Conservation (phyloP, 2,888 invertebrate genomes). For the Sinelater perroti region DNA sequence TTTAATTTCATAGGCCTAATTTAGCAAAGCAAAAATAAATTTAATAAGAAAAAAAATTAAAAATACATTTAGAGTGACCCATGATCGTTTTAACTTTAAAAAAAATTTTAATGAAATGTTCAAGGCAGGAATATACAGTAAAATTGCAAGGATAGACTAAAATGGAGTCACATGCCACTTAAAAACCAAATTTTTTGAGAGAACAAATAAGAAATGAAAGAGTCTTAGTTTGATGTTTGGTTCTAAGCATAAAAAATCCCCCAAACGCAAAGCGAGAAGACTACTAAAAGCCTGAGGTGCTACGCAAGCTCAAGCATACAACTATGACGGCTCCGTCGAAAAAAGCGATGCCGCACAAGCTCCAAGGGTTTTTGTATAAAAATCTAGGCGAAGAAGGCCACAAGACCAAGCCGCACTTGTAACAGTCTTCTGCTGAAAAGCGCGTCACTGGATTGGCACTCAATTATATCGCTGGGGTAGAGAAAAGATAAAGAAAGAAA, state of each 20-base stretch:
- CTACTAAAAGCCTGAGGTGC: constrained; percentile 55
- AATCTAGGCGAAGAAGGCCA: constrained; percentile 70
- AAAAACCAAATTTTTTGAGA: too few species aligned
- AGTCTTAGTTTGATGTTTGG: constrained; percentile 66
- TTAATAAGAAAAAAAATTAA: too few species aligned
- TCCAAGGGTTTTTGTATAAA: constrained; percentile 86
- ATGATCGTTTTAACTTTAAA: too few species aligned
- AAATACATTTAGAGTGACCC: too few species aligned
- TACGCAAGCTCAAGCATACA: constrained; percentile 71
- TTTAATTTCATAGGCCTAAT: too few species aligned
- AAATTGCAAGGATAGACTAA: too few species aligned
- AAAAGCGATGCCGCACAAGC: constrained; percentile 74
- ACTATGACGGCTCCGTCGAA: constrained; percentile 77
- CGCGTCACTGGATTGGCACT: constrained; percentile 83
- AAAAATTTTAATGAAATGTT: too few species aligned
- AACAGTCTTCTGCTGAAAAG: constrained; percentile 69
- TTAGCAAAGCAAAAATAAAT: too few species aligned
- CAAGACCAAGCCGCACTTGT: constrained; percentile 65
- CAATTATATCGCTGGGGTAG: constrained; percentile 89
- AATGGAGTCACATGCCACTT: too few species aligned
- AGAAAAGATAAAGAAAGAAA: constrained; percentile 78
- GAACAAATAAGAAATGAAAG: too few species aligned
- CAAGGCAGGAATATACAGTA: too few species aligned
- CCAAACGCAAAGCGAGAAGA: constrained; percentile 59
- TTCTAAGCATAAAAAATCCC: constrained; percentile 59